Base-by-base conservation (phyloP, 2,888 invertebrate species). In the Atrina japonica region DNA sequence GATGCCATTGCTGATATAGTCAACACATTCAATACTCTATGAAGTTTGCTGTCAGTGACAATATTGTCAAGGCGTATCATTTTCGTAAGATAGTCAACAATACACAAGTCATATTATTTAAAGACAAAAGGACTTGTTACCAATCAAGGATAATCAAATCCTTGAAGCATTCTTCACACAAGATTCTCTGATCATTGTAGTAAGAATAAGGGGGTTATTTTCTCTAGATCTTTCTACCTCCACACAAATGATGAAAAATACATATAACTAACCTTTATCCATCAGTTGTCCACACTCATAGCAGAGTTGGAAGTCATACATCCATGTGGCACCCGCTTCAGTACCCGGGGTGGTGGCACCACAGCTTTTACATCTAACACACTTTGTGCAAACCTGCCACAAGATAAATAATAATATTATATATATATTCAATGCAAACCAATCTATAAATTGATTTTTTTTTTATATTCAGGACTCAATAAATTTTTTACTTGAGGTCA, bases 281-380 rank as follows among this genome's bases (percentile, higher is more conserved):
- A 96, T 93, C 70, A 96, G 92, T 86, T 95, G 94, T 89, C 96
- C 96, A 91, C 98, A 98, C 47, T 94, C 93, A 35, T 94, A 93
- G 90, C 98, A 98, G 88, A 97, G 94, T 3, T 96, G 95, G 82
- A 96, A 92, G 89, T 96, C 91, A 74, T 89, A 88, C 41, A 86
- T 90, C 91, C 91, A 91, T 45, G 86, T 86, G 16, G 88, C 88
- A 66, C 83, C 82, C 27, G 80, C 71, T 2, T 81, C 77, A 0
- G 75, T 76, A 1, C 90, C 90, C 29, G 90, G 90, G 3, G 91
- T 89, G 3, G 90, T 91, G 75, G 94, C 94, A 70, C 96, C 95
- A 90, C 97, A 97, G 87, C 96, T 96, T 91, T 96, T 96, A 91
- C 97, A 98, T 86, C 95, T 95, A 27, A 96, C 92, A 90, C 97